Percentiles rank a stretch among this genome's conserved stretches.
These are phyloP conservation scores for Sebastolobus alascanus DNA, from an alignment of 2,797 vertebrate species.

Conservation along the genomic window DNA sequence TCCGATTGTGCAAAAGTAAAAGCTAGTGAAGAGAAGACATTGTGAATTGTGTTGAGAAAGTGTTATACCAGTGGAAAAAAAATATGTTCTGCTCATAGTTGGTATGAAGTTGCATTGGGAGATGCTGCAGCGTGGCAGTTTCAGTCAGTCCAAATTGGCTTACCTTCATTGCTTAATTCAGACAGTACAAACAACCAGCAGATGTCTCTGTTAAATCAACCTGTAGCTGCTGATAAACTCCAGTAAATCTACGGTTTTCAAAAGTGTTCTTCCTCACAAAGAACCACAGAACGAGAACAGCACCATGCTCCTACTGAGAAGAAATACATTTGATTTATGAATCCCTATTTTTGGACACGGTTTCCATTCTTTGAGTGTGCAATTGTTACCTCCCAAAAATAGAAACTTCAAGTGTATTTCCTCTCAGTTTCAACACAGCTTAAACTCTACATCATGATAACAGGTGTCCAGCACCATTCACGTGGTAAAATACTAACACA, in stretches of 20 bases:
- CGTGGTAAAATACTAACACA: conserved; percentile 22
- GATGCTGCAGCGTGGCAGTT: conserved; percentile 9
- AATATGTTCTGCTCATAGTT: neutral
- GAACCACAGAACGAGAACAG: neutral
- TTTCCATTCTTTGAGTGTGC: neutral
- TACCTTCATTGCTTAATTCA: conserved; percentile 30
- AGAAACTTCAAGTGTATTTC: conserved; percentile 14
- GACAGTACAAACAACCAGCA: conserved; percentile 59
- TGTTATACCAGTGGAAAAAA: neutral
- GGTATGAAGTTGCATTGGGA: neutral
- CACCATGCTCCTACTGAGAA: neutral
- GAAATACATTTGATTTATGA: conserved; percentile 5
- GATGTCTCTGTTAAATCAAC: conserved; percentile 67
- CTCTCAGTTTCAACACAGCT: conserved; percentile 7
- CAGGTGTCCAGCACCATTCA: conserved; percentile 53
- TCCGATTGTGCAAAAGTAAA: conserved; percentile 37
- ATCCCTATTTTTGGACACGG: neutral
- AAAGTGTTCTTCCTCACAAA: neutral
- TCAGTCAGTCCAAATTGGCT: conserved; percentile 24
- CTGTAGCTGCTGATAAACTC: conserved; percentile 22
- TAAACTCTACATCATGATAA: conserved; percentile 5
- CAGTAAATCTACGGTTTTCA: conserved; percentile 3
- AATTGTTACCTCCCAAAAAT: neutral
- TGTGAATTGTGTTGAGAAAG: neutral
- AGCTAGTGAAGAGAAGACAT: neutral